Percentiles rank a stretch among this genome's conserved stretches.
Conservation (phyloP, 35 echinoderm and acorn worm species). For the Ophiothrix spiculata region DNA sequence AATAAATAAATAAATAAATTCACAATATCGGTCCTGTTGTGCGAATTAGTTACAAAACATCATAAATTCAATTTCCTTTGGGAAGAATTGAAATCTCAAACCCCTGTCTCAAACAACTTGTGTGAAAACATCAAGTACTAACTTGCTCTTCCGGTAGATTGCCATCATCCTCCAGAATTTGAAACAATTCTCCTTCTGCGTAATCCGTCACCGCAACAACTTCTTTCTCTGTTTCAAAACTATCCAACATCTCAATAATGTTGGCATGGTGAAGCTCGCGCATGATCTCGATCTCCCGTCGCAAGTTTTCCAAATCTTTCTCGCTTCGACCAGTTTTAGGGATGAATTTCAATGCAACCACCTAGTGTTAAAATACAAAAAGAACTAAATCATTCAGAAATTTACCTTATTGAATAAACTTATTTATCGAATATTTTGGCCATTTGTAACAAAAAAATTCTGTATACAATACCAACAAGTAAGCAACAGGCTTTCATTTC, state of each 20-base stretch:
- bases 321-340: slow-evolving; percentile 86
- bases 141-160: slow-evolving; percentile 86
- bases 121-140: neutral
- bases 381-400: neutral
- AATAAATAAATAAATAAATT: too few species aligned
- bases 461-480: neutral
- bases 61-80: too few species aligned
- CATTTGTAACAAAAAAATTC: neutral
- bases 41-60: too few species aligned
- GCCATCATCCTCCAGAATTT: slow-evolving; percentile 96
- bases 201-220: slow-evolving; percentile 97
- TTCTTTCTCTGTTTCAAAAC: slow-evolving; percentile 96
- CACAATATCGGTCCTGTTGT: too few species aligned
- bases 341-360: slow-evolving; percentile 96
- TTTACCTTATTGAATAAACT: neutral
- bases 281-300: slow-evolving; percentile 97
- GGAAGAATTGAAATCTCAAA: too few species aligned
- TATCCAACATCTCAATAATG: slow-evolving; percentile 97
- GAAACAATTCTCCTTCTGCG: slow-evolving; percentile 96
- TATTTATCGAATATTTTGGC: neutral
- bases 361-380: slow-evolving; percentile 25
- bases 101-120: neutral
- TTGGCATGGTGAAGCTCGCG: slow-evolving; percentile 75
- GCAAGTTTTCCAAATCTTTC: slow-evolving; percentile 85
- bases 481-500: too few species aligned